Base-by-base conservation (phyloP, 2,888 invertebrate genomes). In the Metellina segmentata region DNA sequence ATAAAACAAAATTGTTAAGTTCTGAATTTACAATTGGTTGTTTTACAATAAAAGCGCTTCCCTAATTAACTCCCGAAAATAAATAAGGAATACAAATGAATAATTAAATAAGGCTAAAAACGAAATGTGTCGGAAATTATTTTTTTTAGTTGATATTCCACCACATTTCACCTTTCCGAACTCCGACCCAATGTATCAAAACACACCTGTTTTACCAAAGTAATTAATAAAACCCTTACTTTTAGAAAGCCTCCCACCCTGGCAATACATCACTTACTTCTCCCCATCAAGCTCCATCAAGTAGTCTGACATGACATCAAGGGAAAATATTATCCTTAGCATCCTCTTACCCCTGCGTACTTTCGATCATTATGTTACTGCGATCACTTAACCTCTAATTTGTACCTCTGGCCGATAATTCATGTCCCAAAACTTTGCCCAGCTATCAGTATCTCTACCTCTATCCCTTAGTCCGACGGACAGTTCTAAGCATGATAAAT, bases 401-500 rank as follows among this genome's bases (percentile, higher is more conserved):
- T 87, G 87, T 79, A 87, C 71, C 72, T 72, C 53, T 53, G 70
- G 52, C 79, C 79, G 72, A 79, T 87, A 87, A 87, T 79, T 87
- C 72, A 87, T 78, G 79, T 69, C 79, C 53, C 13, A 53, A 79
- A 79, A 85, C 85, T 85, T 85, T 75, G 74, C 75, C 19, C 74
- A 78, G 85, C 69, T 85, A 85, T 85, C 85, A 85, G 87, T 87
- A 87, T 78, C 78, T 61, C 51, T 85, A 49, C 70, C 85, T 86
- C 34, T 75, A 78, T 78, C n/a, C 53, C 61, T 13, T 19, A 51
- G 81, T 20, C 79, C 52, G n/a, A 61, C 20, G 51, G 79, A 70
- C 79, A 87, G 87, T 52, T 82, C 85, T 71, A 72, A 81, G 87
- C 71, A 72, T 79, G 87, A 87, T 87, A 72, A 87, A 87, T 87